Evolutionary conservation across 2,888 invertebrate species (phyloP), one percentile per base, ranked within the genome.

Genomic region (Crematogaster levior): DNA sequence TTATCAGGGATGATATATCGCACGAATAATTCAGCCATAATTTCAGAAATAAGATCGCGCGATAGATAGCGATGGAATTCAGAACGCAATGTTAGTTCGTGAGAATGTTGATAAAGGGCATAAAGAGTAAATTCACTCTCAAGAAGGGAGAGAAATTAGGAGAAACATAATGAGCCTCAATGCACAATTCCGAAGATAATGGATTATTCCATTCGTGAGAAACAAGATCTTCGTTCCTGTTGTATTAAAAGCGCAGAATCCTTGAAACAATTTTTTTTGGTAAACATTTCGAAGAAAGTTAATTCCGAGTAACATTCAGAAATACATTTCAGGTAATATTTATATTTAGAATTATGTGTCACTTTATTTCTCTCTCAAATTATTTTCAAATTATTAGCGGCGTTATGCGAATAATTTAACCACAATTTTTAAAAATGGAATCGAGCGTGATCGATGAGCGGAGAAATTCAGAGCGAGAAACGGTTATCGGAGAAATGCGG

Each of bases 11-110:
- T 79, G 56, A 79, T 70, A 56, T 58, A 79, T 79, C 77, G 70
- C 70, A 24, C 77, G 70, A 70, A 79, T 79, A 79, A 79, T 79
- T 79, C 70, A 79, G 77, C 77, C 56, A 79, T 79, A 79, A 79
- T 79, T 79, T 79, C 56, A 56, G 70, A 79, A 77, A 77, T 77
- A 70, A 79, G 77, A 79, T 79, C 56, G 77, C 56, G 46, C 70
- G 70, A 70, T 70, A 79, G 77, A 79, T 79, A 79, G 70, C 56
- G 43, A 43, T 34, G 40, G 56, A 70, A 79, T 70, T 79, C 70
- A 70, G 70, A 70, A 77, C 56, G 60, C 68, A 70, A 77, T 53
- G 56, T 70, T 70, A 58, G 56, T 70, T 79, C 70, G 70, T 70
- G 70, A 46, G 77, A 79, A 79, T 70, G 77, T 56, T 70, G 77